A percentile compares a stretch with the other conserved stretches of the same genome.
Conservation (phyloP, 2,113 vertebrate genomes). For the Ancistrus triradiatus region DNA sequence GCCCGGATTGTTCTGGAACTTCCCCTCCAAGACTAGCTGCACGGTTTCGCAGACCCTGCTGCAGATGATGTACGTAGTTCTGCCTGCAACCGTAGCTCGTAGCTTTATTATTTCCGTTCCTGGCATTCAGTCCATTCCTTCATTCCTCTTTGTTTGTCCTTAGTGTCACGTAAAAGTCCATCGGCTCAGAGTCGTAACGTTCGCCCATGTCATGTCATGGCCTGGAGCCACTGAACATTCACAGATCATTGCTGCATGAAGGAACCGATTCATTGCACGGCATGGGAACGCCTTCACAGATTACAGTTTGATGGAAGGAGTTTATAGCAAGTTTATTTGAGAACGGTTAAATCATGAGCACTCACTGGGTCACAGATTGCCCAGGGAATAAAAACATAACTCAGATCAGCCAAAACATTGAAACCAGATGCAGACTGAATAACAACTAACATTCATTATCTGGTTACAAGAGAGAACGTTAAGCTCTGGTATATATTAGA, state of each 20-base stretch:
- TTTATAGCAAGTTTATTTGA: no score
- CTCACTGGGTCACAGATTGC: no score
- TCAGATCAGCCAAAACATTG: no score
- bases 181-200: background rate
- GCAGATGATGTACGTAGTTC: constrained; percentile 70
- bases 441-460: no score
- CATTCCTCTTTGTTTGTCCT: constrained; percentile 33
- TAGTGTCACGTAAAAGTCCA: constrained; percentile 2
- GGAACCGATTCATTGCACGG: constrained; percentile 37
- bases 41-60: constrained; percentile 67
- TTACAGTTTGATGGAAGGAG: no score
- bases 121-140: constrained; percentile 53
- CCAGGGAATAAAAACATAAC: no score
- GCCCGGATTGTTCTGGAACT: constrained; percentile 70
- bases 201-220: constrained; percentile 29
- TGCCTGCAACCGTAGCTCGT: constrained; percentile 38
- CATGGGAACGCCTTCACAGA: constrained; percentile 25
- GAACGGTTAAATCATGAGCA: no score
- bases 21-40: constrained; percentile 68
- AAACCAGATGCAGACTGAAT: no score
- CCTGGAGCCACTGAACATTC: no score
- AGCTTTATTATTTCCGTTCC: constrained; percentile 42
- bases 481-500: no score
- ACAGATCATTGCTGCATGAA: constrained; percentile 29
- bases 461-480: no score